Conservation (phyloP, 2,888 invertebrate species). For the Adelphocoris suturalis region DNA sequence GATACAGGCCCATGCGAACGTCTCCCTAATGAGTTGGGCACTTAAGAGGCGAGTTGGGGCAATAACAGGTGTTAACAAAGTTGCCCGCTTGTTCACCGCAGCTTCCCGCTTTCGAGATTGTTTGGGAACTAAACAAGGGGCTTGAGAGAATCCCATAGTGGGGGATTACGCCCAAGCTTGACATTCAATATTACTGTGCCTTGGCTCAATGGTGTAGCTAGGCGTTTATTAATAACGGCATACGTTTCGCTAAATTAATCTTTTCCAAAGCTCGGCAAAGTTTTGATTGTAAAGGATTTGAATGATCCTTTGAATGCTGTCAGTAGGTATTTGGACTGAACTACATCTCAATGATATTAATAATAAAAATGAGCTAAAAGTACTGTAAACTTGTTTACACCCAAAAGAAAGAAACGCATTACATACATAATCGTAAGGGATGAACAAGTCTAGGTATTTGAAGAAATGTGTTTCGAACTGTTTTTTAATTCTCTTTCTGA, state of each 20-base stretch:
- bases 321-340: too few species aligned
- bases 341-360: too few species aligned
- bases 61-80: conserved; percentile 56
- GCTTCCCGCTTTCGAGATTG: not conserved
- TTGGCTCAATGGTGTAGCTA: not conserved
- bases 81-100: conserved; percentile 6
- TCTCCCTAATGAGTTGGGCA: conserved; percentile 40
- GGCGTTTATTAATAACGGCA: conserved; percentile 6
- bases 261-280: not conserved
- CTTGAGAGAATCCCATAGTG: conserved; percentile 29
- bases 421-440: too few species aligned
- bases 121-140: conserved; percentile 43
- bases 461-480: too few species aligned
- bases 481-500: too few species aligned
- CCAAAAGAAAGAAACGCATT: too few species aligned
- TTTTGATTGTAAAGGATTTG: too few species aligned
- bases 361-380: too few species aligned
- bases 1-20: not conserved
- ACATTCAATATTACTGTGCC: conserved; percentile 41
- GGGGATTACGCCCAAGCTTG: not conserved
- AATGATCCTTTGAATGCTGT: too few species aligned
- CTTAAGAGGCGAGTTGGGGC: not conserved
- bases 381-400: too few species aligned
- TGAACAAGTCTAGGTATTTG: too few species aligned
- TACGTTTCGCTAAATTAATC: not conserved